Conservation (phyloP, 2,888 invertebrate genomes). For the Nomada fabriciana region DNA sequence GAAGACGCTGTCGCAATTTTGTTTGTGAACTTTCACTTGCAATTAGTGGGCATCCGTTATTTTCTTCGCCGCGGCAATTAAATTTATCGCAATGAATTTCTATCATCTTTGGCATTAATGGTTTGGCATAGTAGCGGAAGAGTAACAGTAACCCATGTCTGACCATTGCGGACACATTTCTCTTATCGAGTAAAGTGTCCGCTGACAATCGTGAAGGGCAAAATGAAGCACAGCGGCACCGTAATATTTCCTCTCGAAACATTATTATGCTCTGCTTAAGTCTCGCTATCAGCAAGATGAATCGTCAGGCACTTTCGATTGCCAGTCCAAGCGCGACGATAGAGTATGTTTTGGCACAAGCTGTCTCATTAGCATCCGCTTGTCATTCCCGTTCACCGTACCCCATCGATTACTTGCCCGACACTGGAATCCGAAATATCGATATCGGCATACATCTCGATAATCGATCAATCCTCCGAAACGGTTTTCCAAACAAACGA, state of each 20-base stretch:
- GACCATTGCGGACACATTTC: neutral
- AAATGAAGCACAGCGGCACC: neutral
- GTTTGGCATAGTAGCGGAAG: no score
- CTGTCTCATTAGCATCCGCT: constrained; percentile 65
- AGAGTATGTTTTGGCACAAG: constrained; percentile 59
- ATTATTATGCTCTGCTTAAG: no score
- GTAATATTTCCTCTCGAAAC: no score
- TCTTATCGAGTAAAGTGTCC: neutral
- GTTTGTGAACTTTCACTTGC: neutral
- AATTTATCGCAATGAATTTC: no score
- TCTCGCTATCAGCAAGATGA: constrained; percentile 24
- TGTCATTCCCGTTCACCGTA: constrained; percentile 9
- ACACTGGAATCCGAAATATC: no score
- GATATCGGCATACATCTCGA: no score
- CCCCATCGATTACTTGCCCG: neutral
- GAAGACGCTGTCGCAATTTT: neutral
- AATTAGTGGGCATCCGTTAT: neutral
- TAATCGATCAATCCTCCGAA: no score
- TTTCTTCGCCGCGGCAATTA: no score
- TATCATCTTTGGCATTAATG: no score
- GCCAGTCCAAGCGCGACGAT: constrained; percentile 52
- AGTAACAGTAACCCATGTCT: neutral
- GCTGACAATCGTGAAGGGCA: neutral
- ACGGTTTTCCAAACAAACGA: no score
- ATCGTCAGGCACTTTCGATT: constrained; percentile 48